Evolutionary conservation across 2,113 vertebrate species (phyloP).

Genomic region (Syngnathus typhle): DNA sequence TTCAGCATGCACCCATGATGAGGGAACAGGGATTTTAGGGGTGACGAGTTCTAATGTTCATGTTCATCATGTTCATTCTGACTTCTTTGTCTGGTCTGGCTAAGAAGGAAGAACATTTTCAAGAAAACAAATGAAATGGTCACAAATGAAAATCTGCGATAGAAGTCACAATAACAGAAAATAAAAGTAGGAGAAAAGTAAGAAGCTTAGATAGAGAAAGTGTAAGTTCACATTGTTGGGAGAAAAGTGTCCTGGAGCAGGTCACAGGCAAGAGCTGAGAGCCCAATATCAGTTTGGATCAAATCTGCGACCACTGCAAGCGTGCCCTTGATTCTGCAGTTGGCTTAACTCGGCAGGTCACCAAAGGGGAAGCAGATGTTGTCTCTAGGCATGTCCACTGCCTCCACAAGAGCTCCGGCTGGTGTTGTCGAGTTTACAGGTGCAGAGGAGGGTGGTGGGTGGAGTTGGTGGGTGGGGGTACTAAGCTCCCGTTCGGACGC

Average conservation of each 20-base stretch:
- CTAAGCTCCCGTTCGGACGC: slow-evolving; percentile 46
- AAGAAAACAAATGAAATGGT: too few relatives aligned
- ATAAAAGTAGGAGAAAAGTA: neutral
- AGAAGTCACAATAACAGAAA: neutral
- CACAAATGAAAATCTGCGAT: too few relatives aligned
- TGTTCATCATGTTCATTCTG: too few relatives aligned
- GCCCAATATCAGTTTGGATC: slow-evolving; percentile 58
- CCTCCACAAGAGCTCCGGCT: slow-evolving; percentile 44
- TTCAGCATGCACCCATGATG: too few relatives aligned
- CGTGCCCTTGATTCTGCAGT: slow-evolving; percentile 65
- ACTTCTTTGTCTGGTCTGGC: too few relatives aligned
- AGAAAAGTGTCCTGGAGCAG: slow-evolving; percentile 49
- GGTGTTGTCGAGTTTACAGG: slow-evolving; percentile 66
- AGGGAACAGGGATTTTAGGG: too few relatives aligned
- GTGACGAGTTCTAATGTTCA: too few relatives aligned
- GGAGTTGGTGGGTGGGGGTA: slow-evolving; percentile 13
- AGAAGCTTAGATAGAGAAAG: neutral
- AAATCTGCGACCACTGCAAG: slow-evolving; percentile 47
- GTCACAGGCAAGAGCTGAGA: slow-evolving; percentile 33
- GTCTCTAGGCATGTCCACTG: slow-evolving; percentile 67
- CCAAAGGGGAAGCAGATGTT: slow-evolving; percentile 71
- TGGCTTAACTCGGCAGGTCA: slow-evolving; percentile 65
- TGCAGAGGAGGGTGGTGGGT: slow-evolving; percentile 46
- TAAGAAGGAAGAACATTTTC: too few relatives aligned
- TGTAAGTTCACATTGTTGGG: neutral